Evolutionary conservation across 2,888 invertebrate genomes (phyloP).

Genomic region (Eupithecia subumbrata): DNA sequence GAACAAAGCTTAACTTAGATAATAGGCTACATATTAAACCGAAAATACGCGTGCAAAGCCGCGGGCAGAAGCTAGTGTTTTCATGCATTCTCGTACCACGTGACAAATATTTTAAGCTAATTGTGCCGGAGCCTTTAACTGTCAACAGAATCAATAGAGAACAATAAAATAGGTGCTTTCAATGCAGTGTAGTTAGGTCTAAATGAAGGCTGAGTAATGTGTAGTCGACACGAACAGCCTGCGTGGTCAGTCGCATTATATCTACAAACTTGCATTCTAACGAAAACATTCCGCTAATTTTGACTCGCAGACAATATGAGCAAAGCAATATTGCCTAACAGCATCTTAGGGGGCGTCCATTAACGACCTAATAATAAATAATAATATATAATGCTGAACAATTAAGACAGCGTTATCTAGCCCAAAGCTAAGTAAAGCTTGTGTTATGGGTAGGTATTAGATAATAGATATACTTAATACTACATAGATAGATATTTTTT

Average conservation of each 20-base stretch:
- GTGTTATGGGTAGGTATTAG: no score
- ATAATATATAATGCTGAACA: no score
- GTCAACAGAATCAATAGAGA: conserved; percentile 80
- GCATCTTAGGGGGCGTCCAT: background rate
- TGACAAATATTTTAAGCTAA: conserved; percentile 63
- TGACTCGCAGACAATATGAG: conserved; percentile 31
- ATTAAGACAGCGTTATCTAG: no score
- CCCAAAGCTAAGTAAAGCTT: no score
- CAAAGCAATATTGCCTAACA: background rate
- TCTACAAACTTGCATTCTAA: conserved; percentile 44
- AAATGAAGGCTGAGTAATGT: conserved; percentile 84
- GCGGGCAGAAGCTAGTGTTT: no score
- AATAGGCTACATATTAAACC: no score
- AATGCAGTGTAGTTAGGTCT: conserved; percentile 78
- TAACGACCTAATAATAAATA: no score
- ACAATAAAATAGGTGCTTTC: conserved; percentile 80
- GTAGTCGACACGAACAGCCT: conserved; percentile 71
- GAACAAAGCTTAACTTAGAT: no score
- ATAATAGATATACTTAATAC: no score
- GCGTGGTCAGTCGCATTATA: conserved; percentile 72
- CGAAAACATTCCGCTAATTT: conserved; percentile 54
- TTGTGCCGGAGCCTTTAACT: conserved; percentile 62
- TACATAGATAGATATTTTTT: no score
- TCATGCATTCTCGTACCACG: conserved; percentile 56
- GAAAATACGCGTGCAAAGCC: no score